These are phyloP conservation scores for Carlito syrichta DNA, from an alignment of 2,113 vertebrate genomes.

Conservation along the genomic window DNA sequence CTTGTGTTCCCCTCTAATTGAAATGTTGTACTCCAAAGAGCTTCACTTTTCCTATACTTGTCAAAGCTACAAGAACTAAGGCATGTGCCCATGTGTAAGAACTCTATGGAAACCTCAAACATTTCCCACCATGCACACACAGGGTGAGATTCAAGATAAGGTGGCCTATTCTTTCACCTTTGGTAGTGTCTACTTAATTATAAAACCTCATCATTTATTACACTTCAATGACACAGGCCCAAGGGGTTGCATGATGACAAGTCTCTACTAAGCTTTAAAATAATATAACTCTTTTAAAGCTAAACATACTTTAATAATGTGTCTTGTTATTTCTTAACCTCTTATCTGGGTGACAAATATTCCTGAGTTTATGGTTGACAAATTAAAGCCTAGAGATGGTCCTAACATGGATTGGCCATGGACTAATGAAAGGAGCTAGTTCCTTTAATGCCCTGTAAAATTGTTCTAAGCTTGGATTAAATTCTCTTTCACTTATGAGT, in stretches of 20 bases:
- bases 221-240: not conserved
- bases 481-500: not conserved
- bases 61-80: not conserved
- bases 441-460: not conserved
- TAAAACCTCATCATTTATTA: not conserved
- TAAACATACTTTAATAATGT: constrained; percentile 17
- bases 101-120: not conserved
- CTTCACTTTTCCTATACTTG: not conserved
- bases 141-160: not conserved
- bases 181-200: not conserved
- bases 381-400: constrained; percentile 26
- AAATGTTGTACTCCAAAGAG: not conserved
- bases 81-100: not conserved
- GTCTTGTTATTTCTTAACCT: constrained; percentile 30
- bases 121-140: not conserved
- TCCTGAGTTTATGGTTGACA: constrained; percentile 22
- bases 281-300: not conserved
- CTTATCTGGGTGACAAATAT: constrained; percentile 40
- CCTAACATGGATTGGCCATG: not conserved
- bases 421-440: not conserved
- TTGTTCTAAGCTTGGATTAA: not conserved
- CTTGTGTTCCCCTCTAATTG: not conserved
- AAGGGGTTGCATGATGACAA: not conserved
- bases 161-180: not conserved
- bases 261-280: not conserved